Conservation (phyloP, 2,888 invertebrate genomes). For the Epinotia brunnichana region DNA sequence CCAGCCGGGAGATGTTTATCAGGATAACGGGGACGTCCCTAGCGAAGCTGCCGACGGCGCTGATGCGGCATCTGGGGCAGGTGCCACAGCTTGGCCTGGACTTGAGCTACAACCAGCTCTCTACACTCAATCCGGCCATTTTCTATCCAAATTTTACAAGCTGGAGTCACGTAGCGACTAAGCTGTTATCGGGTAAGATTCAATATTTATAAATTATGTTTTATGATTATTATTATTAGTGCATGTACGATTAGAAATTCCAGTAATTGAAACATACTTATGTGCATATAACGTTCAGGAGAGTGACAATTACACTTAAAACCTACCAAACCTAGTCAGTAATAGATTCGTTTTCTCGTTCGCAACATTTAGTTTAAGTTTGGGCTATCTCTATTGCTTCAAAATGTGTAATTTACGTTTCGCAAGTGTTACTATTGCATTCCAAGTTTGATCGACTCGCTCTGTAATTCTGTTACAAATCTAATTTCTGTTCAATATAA, state of each 20-base stretch:
- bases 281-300: background rate
- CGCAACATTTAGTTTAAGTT: slow-evolving; percentile 11
- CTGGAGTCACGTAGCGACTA: slow-evolving; percentile 94
- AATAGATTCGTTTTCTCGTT: background rate
- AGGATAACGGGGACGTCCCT: slow-evolving; percentile 91
- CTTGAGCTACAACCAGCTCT: slow-evolving; percentile 91
- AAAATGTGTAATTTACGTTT: slow-evolving; percentile 47
- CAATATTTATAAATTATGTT: background rate
- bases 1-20: slow-evolving; percentile 89
- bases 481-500: slow-evolving; percentile 6
- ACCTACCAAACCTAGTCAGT: background rate
- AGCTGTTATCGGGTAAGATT: slow-evolving; percentile 89
- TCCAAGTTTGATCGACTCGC: slow-evolving; percentile 14
- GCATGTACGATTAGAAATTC: background rate
- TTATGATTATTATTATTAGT: background rate
- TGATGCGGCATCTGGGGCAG: slow-evolving; percentile 90
- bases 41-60: slow-evolving; percentile 90
- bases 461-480: slow-evolving; percentile 17
- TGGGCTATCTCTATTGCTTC: slow-evolving; percentile 15
- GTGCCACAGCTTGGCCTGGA: slow-evolving; percentile 92
- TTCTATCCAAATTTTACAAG: slow-evolving; percentile 94
- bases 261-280: background rate
- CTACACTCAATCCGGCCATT: slow-evolving; percentile 90
- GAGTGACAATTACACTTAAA: background rate
- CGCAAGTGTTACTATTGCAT: slow-evolving; percentile 22